A percentile compares a stretch with the other conserved stretches of the same genome.
Evolutionary conservation across 2,113 vertebrate species (phyloP).

Genomic region (Carettochelys insculpta): DNA sequence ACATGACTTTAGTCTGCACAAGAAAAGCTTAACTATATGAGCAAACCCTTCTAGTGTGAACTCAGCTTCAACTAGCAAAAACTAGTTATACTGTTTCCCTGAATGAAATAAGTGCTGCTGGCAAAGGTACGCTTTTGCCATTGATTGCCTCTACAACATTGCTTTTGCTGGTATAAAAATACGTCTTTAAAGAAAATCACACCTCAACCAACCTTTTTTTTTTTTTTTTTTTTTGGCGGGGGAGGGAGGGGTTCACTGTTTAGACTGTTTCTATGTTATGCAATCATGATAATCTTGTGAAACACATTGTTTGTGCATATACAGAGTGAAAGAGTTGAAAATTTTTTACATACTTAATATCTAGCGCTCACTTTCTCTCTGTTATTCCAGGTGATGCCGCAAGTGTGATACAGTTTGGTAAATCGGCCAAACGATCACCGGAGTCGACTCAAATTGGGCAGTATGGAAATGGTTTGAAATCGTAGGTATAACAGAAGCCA

Average conservation of each 20-base stretch:
- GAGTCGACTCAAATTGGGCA: slow-evolving; percentile 98
- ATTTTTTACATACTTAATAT: not conserved
- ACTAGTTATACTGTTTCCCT: not conserved
- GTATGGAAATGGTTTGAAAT: slow-evolving; percentile 98
- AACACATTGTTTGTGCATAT: not conserved
- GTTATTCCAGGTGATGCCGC: slow-evolving; percentile 88
- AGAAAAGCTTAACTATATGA: not conserved
- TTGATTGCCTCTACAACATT: not conserved
- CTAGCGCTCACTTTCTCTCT: not conserved
- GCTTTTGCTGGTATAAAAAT: not conserved
- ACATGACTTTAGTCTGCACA: not conserved
- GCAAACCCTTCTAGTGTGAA: not conserved
- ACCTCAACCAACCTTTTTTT: not conserved
- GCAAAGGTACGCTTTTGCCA: not conserved
- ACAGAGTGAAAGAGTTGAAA: too few relatives aligned
- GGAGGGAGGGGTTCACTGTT: not conserved
- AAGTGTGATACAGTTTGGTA: slow-evolving; percentile 98
- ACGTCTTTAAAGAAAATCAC: not conserved
- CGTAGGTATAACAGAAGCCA: slow-evolving; percentile 83
- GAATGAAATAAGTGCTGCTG: not conserved
- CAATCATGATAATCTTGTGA: not conserved
- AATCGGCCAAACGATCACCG: slow-evolving; percentile 93
- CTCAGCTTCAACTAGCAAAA: not conserved
- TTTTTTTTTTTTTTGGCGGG: too few relatives aligned
- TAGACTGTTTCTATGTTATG: not conserved